Conservation (phyloP, 2,113 vertebrate species). For the Thymallus thymallus region DNA sequence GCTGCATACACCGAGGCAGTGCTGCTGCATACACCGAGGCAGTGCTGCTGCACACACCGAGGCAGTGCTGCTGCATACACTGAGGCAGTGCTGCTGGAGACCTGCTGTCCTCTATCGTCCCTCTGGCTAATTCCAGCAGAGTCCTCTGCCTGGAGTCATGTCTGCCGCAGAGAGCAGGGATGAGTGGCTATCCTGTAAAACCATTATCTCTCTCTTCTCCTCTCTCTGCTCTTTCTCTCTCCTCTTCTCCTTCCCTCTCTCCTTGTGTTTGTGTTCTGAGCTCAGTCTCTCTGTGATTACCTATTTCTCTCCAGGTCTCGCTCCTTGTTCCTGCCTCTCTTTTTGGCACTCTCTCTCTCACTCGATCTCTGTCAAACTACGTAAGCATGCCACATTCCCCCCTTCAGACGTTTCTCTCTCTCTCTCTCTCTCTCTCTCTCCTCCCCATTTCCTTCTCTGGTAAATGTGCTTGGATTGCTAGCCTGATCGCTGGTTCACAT, state of each 20-base stretch:
- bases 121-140: constrained; percentile 64
- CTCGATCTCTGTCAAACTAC: constrained; percentile 70
- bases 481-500: constrained; percentile 62
- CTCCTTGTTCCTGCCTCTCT: constrained; percentile 30
- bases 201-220: constrained; percentile 45
- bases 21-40: no score
- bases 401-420: constrained; percentile 3
- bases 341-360: constrained; percentile 29
- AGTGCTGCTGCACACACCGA: no score
- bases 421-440: background rate
- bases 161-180: constrained; percentile 54
- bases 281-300: constrained; percentile 49
- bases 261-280: constrained; percentile 39
- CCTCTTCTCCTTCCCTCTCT: constrained; percentile 15
- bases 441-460: constrained; percentile 39
- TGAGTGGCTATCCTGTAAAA: constrained; percentile 56
- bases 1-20: no score
- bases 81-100: constrained; percentile 56
- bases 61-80: no score
- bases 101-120: constrained; percentile 62
- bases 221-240: constrained; percentile 13
- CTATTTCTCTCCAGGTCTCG: constrained; percentile 42
- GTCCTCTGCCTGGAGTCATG: constrained; percentile 60
- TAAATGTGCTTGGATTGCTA: constrained; percentile 72
- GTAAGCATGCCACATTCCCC: constrained; percentile 58